Evolutionary conservation across 2,113 vertebrate species (phyloP).

Genomic region (Micronycteris hirsuta): DNA sequence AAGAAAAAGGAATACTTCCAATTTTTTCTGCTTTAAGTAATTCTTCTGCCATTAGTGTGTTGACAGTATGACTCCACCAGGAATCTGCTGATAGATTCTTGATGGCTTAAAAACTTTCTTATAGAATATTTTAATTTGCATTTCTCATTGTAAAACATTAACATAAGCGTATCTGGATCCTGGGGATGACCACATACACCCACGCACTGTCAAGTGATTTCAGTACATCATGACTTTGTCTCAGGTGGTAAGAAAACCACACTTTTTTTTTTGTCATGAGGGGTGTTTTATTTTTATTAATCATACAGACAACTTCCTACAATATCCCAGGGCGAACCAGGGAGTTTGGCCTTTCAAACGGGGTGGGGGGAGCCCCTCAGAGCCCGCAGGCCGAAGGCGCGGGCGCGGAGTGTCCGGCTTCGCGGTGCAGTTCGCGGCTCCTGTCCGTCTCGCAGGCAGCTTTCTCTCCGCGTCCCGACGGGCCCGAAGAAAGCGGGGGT

Average conservation of each 20-base stretch:
- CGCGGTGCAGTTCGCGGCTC: conserved; percentile 64
- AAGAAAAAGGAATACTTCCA: background rate
- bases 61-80: background rate
- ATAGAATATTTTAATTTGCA: background rate
- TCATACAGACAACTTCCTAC: conserved; percentile 71
- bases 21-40: background rate
- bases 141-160: background rate
- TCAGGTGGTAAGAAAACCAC: background rate
- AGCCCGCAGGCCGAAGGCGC: conserved; percentile 51
- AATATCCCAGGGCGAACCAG: conserved; percentile 63
- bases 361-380: background rate
- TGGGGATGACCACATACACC: background rate
- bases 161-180: background rate
- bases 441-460: conserved; percentile 61
- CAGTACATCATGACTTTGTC: background rate
- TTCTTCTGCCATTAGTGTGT: background rate
- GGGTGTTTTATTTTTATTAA: conserved; percentile 70
- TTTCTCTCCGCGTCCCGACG: conserved; percentile 54
- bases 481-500: conserved; percentile 31
- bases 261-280: conserved; percentile 42
- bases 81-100: background rate
- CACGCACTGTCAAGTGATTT: background rate
- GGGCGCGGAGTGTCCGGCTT: conserved; percentile 56
- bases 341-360: conserved; percentile 67
- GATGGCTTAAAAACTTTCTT: background rate